These are phyloP conservation scores for Lepisosteus oculatus DNA, from an alignment of 2,113 vertebrate species.

Conservation along the genomic window DNA sequence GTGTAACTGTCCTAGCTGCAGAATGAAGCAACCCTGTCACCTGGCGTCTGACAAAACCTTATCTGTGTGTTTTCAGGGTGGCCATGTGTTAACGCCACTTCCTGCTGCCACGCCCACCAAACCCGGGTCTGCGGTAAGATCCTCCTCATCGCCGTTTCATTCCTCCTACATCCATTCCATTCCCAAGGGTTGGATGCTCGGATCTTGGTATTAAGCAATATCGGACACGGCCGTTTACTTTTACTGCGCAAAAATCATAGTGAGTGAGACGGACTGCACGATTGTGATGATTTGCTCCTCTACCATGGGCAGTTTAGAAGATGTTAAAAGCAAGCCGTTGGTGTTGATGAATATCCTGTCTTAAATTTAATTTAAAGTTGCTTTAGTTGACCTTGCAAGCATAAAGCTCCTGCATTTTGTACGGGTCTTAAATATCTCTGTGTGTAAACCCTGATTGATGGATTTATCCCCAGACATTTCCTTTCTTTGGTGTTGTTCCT, in stretches of 20 bases:
- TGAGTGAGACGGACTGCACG: too few relatives aligned
- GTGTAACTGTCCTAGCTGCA: background rate
- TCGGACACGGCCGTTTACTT: too few relatives aligned
- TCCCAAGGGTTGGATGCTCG: too few relatives aligned
- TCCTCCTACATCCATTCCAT: too few relatives aligned
- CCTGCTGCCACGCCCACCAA: conserved; percentile 89
- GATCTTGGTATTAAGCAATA: too few relatives aligned
- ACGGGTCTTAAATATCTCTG: background rate
- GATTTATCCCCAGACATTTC: conserved; percentile 76
- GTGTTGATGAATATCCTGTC: too few relatives aligned
- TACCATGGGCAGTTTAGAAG: too few relatives aligned
- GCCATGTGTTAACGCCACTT: conserved; percentile 90
- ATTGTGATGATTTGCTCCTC: too few relatives aligned
- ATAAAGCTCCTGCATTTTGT: background rate
- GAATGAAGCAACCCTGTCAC: background rate
- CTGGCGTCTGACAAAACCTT: background rate
- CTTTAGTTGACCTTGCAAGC: too few relatives aligned
- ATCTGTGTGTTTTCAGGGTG: conserved; percentile 72
- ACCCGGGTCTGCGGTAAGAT: conserved; percentile 94
- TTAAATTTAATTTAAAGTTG: too few relatives aligned
- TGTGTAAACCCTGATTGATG: background rate
- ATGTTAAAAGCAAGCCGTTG: too few relatives aligned
- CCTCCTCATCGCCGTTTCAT: background rate
- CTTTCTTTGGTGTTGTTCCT: conserved; percentile 93
- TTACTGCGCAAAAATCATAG: too few relatives aligned